Base-by-base conservation (phyloP, 2,888 invertebrate genomes). In the Xylocampa areola region DNA sequence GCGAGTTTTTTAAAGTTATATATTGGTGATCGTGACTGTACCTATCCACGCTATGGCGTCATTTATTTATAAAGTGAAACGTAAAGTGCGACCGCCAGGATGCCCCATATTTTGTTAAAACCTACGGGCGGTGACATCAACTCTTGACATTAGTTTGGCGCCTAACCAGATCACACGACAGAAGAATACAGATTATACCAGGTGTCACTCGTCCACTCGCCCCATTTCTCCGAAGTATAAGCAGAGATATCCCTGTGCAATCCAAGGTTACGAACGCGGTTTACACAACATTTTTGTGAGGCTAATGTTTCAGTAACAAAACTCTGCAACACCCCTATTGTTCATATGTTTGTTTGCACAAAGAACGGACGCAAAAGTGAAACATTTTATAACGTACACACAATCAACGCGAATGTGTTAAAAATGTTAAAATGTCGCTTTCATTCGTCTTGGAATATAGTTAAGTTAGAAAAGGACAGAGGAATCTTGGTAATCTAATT, bases 391-490 rank as follows among this genome's bases (percentile, higher is more conserved):
- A 25, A 32, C 27, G 21, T 53, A 19, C 53, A 62, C 14, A 62
- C 36, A 39, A 14, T 13, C 8, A 10, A n/a, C 21, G 36, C 53
- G 39, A 52, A 63, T 63, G 37, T 33, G 21, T 36, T 10, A 52
- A 63, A 60, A 63, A 62, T 63, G 59, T 53, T 53, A 63, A 60
- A 63, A 62, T 63, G 59, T 53, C 63, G 62, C 6, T 6, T 29
- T 23, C 1, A n/a, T n/a, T 29, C n/a, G 5, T 30, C n/a, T n/a
- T n/a, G n/a, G n/a, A n/a, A n/a, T n/a, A n/a, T n/a, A n/a, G n/a
- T n/a, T n/a, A n/a, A n/a, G n/a, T n/a, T n/a, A n/a, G n/a, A n/a
- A n/a, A n/a, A n/a, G n/a, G n/a, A n/a, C n/a, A n/a, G n/a, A n/a
- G n/a, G n/a, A n/a, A n/a, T n/a, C n/a, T n/a, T n/a, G n/a, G n/a